phyloP scores from a whole-genome alignment of 2,113 vertebrate species.

The Falcunculus frontatus region DNA sequence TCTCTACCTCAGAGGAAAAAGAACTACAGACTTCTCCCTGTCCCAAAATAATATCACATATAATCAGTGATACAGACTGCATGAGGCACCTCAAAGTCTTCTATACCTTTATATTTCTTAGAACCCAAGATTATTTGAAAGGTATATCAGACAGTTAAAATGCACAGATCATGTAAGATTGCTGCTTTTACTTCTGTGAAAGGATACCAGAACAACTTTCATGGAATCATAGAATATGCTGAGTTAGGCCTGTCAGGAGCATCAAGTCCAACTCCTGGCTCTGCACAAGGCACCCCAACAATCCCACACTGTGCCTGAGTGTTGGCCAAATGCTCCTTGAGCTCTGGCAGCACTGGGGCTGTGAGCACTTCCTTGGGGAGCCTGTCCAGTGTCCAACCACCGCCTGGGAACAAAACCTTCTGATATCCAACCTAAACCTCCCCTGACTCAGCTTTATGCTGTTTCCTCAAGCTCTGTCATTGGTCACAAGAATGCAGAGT shows the following conservation, averaged over 20 bases:
- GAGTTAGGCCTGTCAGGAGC: background rate
- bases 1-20: background rate
- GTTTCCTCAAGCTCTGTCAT: background rate
- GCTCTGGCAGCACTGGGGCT: background rate
- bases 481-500: background rate
- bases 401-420: background rate
- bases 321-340: background rate
- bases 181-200: background rate
- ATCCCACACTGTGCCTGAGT: background rate
- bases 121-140: background rate
- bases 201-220: background rate
- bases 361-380: accelerated
- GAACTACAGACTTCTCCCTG: background rate
- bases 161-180: background rate
- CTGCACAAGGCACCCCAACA: background rate
- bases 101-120: background rate
- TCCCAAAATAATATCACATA: background rate
- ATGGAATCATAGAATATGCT: background rate
- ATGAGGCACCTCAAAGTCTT: background rate
- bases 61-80: background rate
- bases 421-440: background rate
- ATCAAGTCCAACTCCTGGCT: background rate
- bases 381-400: background rate
- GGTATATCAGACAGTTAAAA: background rate
- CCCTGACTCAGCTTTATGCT: background rate